Percentiles rank a stretch among this genome's conserved stretches.
Conservation (phyloP, 37 sponge, comb jelly and placozoan species). For the Dysidea cf. avara region DNA sequence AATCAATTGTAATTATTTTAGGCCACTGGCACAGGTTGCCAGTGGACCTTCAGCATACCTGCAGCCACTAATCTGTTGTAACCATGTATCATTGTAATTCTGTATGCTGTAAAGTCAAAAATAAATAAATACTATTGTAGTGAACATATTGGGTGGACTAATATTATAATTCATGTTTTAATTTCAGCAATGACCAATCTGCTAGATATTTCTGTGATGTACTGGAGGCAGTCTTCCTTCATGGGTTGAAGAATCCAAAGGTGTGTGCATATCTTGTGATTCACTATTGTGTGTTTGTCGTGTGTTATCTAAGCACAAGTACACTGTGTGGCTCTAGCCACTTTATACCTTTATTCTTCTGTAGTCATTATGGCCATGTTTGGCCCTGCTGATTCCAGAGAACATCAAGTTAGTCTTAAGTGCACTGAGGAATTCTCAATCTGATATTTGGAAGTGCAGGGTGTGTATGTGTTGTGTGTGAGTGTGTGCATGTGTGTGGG, state of each 20-base stretch:
- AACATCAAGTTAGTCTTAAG: slow-evolving; percentile 55
- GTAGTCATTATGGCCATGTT: slow-evolving; percentile 75
- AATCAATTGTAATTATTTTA: too few relatives aligned
- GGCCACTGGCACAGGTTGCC: too few relatives aligned
- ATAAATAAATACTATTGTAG: too few relatives aligned
- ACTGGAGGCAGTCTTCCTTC: slow-evolving; percentile 64
- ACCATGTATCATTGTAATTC: too few relatives aligned
- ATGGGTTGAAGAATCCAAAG: slow-evolving; percentile 51
- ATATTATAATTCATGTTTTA: too few relatives aligned
- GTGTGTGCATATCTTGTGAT: neutral
- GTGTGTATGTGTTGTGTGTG: slow-evolving; percentile 9
- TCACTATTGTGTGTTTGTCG: neutral
- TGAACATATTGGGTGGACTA: too few relatives aligned
- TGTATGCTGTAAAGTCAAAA: too few relatives aligned
- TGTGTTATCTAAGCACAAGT: too few relatives aligned
- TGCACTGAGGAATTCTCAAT: slow-evolving; percentile 43
- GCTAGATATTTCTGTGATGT: slow-evolving; percentile 36
- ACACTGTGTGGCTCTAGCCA: neutral
- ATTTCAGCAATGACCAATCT: too few relatives aligned
- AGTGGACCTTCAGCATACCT: too few relatives aligned
- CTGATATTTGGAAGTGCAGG: slow-evolving; percentile 68
- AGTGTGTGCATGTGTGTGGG: too few relatives aligned
- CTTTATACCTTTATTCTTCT: neutral
- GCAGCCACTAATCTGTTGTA: too few relatives aligned
- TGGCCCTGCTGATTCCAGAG: slow-evolving; percentile 54